These are phyloP conservation scores for Troglohyphantes excavatus DNA, from an alignment of 2,888 invertebrate genomes.

Conservation along the genomic window DNA sequence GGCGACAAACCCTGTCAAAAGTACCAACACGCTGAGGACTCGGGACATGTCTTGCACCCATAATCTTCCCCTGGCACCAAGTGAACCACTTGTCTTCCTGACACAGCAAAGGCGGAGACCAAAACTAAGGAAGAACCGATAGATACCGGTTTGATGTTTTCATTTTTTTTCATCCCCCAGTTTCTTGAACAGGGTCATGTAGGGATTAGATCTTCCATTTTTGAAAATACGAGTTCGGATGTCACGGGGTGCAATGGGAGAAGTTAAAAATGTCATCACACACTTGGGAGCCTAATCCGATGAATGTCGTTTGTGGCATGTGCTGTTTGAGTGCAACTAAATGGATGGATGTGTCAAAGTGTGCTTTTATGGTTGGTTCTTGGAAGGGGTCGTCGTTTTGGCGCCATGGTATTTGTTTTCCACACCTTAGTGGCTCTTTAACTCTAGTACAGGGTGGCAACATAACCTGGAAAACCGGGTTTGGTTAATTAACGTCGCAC, in stretches of 20 bases:
- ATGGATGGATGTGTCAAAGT: too few species aligned
- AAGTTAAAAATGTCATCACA: conserved; percentile 15
- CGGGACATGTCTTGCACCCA: background rate
- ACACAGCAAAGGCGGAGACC: conserved; percentile 4
- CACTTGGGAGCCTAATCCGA: background rate
- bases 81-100: conserved; percentile 7
- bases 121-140: conserved; percentile 3
- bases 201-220: conserved; percentile 5
- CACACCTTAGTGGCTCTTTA: too few species aligned
- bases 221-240: background rate
- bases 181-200: conserved; percentile 17
- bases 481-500: too few species aligned
- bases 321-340: background rate
- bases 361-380: too few species aligned
- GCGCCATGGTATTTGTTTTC: too few species aligned
- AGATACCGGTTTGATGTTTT: conserved; percentile 63
- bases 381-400: too few species aligned
- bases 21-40: background rate
- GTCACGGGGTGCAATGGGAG: background rate
- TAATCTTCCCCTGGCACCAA: conserved; percentile 12
- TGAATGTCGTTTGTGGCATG: background rate
- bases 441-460: too few species aligned
- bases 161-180: conserved; percentile 39
- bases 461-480: too few species aligned
- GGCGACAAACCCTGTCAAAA: background rate